A percentile compares a stretch with the other conserved stretches of the same genome.
phyloP scores from a whole-genome alignment of 2,888 invertebrate genomes.

The Patella pellucida region DNA sequence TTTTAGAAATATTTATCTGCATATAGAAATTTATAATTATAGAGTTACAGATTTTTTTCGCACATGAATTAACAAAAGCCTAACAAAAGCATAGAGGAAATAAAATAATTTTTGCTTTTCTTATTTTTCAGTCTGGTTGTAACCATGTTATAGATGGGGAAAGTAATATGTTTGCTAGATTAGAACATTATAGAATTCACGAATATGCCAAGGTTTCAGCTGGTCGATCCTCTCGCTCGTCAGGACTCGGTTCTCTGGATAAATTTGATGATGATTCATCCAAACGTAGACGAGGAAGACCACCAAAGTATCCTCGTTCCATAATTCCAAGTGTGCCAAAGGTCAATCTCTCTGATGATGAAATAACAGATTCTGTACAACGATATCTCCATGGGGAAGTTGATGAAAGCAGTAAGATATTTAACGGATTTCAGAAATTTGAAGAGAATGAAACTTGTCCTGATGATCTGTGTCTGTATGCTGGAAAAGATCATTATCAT shows the following conservation, averaged over 20 bases:
- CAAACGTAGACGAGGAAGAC: slow-evolving; percentile 87
- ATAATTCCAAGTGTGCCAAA: slow-evolving; percentile 67
- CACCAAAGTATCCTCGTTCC: slow-evolving; percentile 86
- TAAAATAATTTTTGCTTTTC: neutral
- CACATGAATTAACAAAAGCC: too few species aligned
- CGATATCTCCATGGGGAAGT: slow-evolving; percentile 28
- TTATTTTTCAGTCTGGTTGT: slow-evolving; percentile 60
- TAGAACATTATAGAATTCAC: slow-evolving; percentile 90
- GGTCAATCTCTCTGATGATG: slow-evolving; percentile 55
- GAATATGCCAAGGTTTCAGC: slow-evolving; percentile 75
- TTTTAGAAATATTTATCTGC: too few species aligned
- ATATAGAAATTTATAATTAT: too few species aligned
- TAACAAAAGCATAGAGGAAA: neutral
- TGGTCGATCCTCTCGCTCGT: slow-evolving; percentile 45
- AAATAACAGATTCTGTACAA: slow-evolving; percentile 48
- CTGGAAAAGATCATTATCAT: slow-evolving; percentile 84
- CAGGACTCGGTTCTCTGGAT: slow-evolving; percentile 11
- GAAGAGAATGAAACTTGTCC: slow-evolving; percentile 75
- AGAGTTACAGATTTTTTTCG: too few species aligned
- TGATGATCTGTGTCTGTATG: slow-evolving; percentile 81
- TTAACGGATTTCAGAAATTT: slow-evolving; percentile 63
- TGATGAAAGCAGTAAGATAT: slow-evolving; percentile 37
- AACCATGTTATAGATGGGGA: slow-evolving; percentile 74
- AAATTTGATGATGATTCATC: slow-evolving; percentile 72
- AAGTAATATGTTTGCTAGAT: slow-evolving; percentile 72